These are phyloP conservation scores for Macquaria ambigua DNA, from an alignment of 2,113 vertebrate species.

Conservation along the genomic window DNA sequence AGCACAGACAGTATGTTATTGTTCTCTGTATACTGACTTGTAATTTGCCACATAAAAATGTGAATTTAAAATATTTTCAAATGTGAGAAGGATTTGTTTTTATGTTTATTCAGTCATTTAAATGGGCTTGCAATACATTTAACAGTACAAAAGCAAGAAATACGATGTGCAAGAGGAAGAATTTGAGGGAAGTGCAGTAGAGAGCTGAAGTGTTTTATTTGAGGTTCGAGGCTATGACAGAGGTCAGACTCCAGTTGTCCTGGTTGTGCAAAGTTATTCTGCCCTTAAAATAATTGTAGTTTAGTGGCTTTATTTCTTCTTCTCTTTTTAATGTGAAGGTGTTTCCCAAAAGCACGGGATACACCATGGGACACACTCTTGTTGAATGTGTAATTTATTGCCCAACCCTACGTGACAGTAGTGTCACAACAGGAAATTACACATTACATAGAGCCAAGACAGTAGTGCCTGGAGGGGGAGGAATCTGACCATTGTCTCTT, in stretches of 20 bases:
- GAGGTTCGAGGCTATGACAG: background rate
- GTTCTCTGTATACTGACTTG: background rate
- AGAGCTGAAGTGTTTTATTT: background rate
- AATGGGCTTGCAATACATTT: background rate
- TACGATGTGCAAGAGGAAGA: background rate
- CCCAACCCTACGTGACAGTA: constrained; percentile 45
- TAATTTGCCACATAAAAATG: background rate
- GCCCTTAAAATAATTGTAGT: background rate
- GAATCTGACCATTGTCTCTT: constrained; percentile 45
- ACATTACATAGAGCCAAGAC: constrained; percentile 33
- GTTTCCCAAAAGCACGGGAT: constrained; percentile 58
- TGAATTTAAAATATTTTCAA: background rate
- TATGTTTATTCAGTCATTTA: background rate
- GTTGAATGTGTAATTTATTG: constrained; percentile 52
- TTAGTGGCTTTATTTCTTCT: background rate
- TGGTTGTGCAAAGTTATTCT: background rate
- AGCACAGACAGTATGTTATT: background rate
- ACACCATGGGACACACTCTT: constrained; percentile 48
- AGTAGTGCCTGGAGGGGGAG: constrained; percentile 24
- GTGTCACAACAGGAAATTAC: constrained; percentile 73
- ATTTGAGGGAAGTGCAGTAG: background rate
- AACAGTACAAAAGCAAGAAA: background rate
- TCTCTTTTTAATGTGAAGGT: constrained; percentile 21
- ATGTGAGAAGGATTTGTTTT: background rate
- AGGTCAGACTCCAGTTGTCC: background rate